Conservation (phyloP, 2,113 vertebrate species). For the Dipodomys spectabilis region DNA sequence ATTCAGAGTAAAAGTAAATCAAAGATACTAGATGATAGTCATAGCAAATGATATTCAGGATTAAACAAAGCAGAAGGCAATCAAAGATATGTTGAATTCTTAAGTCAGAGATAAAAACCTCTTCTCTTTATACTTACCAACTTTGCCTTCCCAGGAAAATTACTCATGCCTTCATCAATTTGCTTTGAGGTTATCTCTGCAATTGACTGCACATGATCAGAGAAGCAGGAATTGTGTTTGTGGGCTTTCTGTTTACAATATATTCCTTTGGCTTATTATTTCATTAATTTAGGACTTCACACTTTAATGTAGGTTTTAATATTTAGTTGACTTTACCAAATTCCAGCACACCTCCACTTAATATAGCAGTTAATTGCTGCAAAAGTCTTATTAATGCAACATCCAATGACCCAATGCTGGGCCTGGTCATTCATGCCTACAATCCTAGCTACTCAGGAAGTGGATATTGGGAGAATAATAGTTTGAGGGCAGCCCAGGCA, state of each 20-base stretch:
- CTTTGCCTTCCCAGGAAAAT: not conserved
- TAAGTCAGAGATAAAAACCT: constrained; percentile 17
- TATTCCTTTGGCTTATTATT: constrained; percentile 49
- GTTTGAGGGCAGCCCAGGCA: too few species aligned
- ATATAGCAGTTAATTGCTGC: constrained; percentile 31
- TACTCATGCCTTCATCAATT: not conserved
- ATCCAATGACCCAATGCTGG: not conserved
- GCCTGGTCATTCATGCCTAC: too few species aligned
- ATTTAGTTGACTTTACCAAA: constrained; percentile 55
- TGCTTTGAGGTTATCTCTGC: not conserved
- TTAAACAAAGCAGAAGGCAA: constrained; percentile 41
- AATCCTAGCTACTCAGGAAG: too few species aligned
- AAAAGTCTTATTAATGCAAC: constrained; percentile 58
- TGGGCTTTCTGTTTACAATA: constrained; percentile 23
- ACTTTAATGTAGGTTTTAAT: constrained; percentile 42
- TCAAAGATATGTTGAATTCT: constrained; percentile 42
- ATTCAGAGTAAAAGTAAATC: constrained; percentile 43
- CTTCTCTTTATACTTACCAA: constrained; percentile 33
- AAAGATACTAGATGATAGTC: constrained; percentile 27
- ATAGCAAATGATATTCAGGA: not conserved
- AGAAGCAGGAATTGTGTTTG: constrained; percentile 12
- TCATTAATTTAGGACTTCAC: constrained; percentile 30
- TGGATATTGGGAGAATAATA: too few species aligned
- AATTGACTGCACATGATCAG: constrained; percentile 49
- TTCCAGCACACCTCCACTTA: constrained; percentile 60